Conservation (phyloP, 1,140 invertebrate genomes). For the Drosophila guanche region DNA sequence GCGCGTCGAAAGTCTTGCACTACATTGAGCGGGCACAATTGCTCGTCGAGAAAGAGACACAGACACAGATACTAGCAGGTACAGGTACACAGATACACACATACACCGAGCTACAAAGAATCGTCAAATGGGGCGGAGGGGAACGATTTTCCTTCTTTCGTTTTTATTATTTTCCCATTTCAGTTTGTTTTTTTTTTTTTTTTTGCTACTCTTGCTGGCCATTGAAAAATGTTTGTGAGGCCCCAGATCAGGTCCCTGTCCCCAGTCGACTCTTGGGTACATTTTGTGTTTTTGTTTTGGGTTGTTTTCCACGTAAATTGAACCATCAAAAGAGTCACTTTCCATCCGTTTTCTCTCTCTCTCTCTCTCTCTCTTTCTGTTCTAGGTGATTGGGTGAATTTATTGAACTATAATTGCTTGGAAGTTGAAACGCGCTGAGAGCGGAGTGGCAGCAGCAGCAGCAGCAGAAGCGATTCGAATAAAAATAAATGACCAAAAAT, state of each 20-base stretch:
- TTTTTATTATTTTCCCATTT: no score
- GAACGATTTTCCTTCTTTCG: no score
- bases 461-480: slow-evolving; percentile 8
- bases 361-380: not conserved
- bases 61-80: not conserved
- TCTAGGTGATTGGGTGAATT: slow-evolving; percentile 4
- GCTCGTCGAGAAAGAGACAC: not conserved
- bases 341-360: slow-evolving; percentile 5
- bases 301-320: slow-evolving; percentile 26
- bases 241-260: no score
- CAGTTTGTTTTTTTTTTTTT: no score
- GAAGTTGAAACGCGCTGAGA: slow-evolving; percentile 8
- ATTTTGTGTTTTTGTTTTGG: not conserved
- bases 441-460: not conserved
- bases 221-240: no score
- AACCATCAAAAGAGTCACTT: slow-evolving; percentile 24
- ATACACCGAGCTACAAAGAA: no score
- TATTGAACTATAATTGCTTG: slow-evolving; percentile 26
- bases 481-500: slow-evolving; percentile 40
- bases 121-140: not conserved
- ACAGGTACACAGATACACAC: not conserved
- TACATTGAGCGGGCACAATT: no score
- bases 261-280: not conserved
- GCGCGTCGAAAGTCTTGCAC: not conserved
- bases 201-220: no score